Conservation (phyloP, 64 coral and sea anemone species). For the Actinia equina region DNA sequence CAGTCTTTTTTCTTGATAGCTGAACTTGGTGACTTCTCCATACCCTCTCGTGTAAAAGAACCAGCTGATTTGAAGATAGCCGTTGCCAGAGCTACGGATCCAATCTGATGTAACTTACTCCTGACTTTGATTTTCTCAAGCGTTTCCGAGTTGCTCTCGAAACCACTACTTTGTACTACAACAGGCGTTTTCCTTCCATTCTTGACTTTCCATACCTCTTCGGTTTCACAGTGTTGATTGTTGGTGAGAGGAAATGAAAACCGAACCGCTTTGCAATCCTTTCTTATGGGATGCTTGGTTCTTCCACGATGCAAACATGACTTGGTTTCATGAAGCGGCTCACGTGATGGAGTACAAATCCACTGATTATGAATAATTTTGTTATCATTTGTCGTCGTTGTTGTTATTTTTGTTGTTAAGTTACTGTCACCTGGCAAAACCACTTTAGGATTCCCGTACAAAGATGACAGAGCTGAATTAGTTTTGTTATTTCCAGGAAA, state of each 20-base stretch:
- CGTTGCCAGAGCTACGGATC: background rate
- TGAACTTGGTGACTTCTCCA: no score
- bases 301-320: background rate
- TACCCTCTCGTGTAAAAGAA: no score
- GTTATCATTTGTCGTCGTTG: no score
- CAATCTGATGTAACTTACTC: background rate
- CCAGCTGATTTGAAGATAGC: background rate
- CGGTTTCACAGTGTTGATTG: no score
- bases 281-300: background rate
- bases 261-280: background rate
- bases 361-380: background rate
- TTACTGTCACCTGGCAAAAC: background rate
- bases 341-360: background rate
- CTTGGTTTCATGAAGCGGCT: background rate
- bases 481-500: background rate
- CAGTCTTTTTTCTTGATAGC: no score
- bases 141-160: background rate
- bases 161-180: background rate
- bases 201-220: background rate
- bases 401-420: no score
- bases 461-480: background rate
- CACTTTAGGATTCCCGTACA: background rate
- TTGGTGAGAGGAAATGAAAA: background rate
- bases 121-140: background rate
- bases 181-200: background rate